Evolutionary conservation across 2,113 vertebrate genomes (phyloP), one percentile per base, ranked within the genome.

Genomic region (Caranx ignobilis): DNA sequence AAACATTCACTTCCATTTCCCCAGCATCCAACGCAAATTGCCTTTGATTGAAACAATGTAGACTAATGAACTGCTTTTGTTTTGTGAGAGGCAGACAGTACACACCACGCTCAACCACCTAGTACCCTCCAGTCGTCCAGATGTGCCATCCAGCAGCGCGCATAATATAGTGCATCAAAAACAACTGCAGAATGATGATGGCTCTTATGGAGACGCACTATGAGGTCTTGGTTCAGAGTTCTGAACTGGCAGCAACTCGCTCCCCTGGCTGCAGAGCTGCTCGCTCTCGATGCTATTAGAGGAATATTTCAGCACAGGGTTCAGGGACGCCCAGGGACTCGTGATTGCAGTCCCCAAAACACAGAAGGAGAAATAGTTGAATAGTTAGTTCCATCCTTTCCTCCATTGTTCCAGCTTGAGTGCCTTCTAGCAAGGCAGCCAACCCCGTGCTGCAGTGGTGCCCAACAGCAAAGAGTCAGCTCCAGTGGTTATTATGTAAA

Each of bases 221-320:
- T 12, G 74, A 61, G 74, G 47, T 75, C 84, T 81, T 13, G 47
- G 54, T 61, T 59, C 21, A 18, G 59, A 70, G 34, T 77, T 80
- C 4, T 82, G 48, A 26, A 55, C 60, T 76, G 54, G 76, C 80
- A 73, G 45, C 56, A 26, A 32, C 52, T 45, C 13, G 19, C 35
- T 75, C 64, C 48, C 64, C 50, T 63, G 72, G 52, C 71, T 81
- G 79, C 13, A 35, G 41, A 64, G 47, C 34, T 85, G 71, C 57
- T 19, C 21, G 41, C 93, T 96, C 94, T 95, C 95, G 94, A 96
- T 95, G 95, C 95, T 92, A 41, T 41, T 41, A 41, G 39, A 94
- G 94, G 93, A 92, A 91, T 87, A 94, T 94, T 95, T 88, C 57
- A 70, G 61, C 41, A 54, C 34, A 45, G 59, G 35, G 37, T 66